Conservation (phyloP, 2,113 vertebrate genomes). For the Rhinoptilus africanus region DNA sequence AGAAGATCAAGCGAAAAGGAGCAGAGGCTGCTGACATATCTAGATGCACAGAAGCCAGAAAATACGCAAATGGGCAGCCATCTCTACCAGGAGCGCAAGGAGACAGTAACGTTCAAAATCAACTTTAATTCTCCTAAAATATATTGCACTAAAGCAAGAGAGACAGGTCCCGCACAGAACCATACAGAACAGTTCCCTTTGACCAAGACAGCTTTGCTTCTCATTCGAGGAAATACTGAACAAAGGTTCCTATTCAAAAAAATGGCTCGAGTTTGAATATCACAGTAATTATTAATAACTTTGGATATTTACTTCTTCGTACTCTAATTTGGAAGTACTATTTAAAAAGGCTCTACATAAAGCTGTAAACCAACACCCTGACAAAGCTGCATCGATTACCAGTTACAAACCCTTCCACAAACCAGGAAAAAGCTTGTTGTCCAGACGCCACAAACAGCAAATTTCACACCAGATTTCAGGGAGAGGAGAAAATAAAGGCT, state of each 20-base stretch:
- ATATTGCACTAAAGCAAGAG: background rate
- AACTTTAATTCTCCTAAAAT: background rate
- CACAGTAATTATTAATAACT: background rate
- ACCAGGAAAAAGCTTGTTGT: background rate
- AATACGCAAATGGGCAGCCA: background rate
- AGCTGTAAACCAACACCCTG: background rate
- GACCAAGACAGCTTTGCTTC: background rate
- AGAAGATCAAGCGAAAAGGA: slow-evolving; percentile 12
- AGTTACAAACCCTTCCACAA: background rate
- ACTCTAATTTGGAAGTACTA: background rate
- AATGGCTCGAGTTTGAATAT: background rate
- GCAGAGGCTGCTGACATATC: background rate
- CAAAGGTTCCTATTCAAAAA: background rate
- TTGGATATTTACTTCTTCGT: background rate
- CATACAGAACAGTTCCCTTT: background rate
- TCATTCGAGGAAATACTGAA: background rate
- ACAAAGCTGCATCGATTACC: background rate
- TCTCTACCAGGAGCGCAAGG: background rate
- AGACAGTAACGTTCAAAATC: background rate
- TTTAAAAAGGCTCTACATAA: background rate
- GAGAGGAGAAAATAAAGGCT: background rate
- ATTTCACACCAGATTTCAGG: background rate
- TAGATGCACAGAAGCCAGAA: background rate
- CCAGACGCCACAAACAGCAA: background rate
- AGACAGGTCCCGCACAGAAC: background rate